phyloP scores from a whole-genome alignment of 2,888 invertebrate species.

The Rhaphigaster nebulosa region DNA sequence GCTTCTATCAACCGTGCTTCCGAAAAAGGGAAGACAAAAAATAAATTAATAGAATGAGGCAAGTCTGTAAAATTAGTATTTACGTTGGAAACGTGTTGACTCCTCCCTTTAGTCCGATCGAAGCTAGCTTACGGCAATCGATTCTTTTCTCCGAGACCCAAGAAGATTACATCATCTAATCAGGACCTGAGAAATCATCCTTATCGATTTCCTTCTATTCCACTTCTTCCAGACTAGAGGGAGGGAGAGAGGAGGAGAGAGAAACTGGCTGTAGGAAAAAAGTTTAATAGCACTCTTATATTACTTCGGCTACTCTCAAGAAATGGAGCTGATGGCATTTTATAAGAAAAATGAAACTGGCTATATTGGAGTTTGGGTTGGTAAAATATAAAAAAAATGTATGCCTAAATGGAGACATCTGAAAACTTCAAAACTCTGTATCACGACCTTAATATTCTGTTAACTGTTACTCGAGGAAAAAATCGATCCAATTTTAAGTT shows the following conservation, averaged over 20 bases:
- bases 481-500: not conserved
- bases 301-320: not conserved
- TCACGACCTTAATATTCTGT: not conserved
- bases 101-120: not conserved
- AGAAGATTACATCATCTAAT: constrained; percentile 14
- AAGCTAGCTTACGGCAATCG: not conserved
- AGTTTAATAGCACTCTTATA: not conserved
- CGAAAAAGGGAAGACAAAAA: not conserved
- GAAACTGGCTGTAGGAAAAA: not conserved
- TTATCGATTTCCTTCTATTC: not conserved
- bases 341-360: not conserved
- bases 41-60: not conserved
- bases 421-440: not conserved
- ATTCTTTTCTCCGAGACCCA: not conserved
- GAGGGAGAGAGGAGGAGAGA: no score
- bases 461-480: not conserved
- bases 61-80: not conserved
- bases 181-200: not conserved
- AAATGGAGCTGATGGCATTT: not conserved
- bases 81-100: not conserved
- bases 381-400: not conserved
- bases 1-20: no score
- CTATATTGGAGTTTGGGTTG: not conserved
- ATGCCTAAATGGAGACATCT: not conserved
- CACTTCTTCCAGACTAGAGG: not conserved